Percentiles rank a stretch among this genome's conserved stretches.
Evolutionary conservation across 2,113 vertebrate species (phyloP).

Genomic region (Vimba vimba): DNA sequence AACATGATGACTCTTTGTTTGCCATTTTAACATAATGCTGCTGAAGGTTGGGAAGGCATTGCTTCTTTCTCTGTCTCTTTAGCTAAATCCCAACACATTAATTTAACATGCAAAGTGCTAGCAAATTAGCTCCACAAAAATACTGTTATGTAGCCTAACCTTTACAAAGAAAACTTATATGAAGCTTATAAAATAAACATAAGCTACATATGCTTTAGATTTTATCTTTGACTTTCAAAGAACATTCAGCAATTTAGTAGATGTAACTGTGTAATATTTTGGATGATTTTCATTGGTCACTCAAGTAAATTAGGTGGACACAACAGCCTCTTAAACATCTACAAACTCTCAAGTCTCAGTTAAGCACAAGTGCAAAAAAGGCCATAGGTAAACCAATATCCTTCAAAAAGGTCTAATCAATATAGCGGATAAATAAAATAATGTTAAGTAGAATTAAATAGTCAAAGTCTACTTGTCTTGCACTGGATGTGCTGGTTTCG

Average conservation of each 20-base stretch:
- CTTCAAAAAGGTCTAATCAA: no score
- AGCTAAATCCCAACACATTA: not conserved
- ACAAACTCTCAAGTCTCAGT: no score
- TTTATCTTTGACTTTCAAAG: not conserved
- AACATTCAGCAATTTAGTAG: not conserved
- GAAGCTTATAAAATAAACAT: not conserved
- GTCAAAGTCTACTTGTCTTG: no score
- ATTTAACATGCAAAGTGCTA: slow-evolving; percentile 9
- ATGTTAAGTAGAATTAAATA: no score
- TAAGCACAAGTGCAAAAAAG: no score
- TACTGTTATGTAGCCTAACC: not conserved
- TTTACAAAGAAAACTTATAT: no score
- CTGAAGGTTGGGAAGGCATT: slow-evolving; percentile 3
- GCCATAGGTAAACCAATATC: no score
- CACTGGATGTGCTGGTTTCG: no score
- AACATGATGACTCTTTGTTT: not conserved
- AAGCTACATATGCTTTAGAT: not conserved
- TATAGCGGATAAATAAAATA: no score
- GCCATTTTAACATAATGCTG: slow-evolving; percentile 1
- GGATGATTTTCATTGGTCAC: not conserved
- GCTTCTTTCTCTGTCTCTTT: not conserved
- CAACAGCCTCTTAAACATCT: no score
- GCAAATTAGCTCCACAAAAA: not conserved
- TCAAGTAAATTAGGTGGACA: not conserved
- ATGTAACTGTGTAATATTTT: not conserved